phyloP scores from a whole-genome alignment of 2,797 vertebrate species.

The Hemitrygon akajei region DNA sequence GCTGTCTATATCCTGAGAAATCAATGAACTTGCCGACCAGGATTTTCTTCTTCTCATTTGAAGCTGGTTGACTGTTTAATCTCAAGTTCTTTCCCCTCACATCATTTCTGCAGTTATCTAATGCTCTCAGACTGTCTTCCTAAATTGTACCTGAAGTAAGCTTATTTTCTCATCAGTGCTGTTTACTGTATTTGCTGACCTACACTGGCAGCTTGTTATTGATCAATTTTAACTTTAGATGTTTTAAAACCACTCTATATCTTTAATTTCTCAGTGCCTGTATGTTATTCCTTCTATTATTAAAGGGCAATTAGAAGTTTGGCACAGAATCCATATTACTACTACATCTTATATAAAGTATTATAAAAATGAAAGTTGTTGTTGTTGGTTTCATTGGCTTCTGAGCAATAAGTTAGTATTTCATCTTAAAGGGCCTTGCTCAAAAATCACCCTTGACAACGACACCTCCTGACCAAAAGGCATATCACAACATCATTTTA shows the following conservation, averaged over 20 bases:
- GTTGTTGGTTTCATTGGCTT: neutral
- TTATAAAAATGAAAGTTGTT: neutral
- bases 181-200: neutral
- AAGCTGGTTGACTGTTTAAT: neutral
- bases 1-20: neutral
- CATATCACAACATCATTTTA: neutral
- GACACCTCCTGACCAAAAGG: neutral
- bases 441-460: neutral
- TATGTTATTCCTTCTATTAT: too few species aligned
- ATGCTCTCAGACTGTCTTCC: neutral
- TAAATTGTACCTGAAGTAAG: neutral
- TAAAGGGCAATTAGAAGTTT: too few species aligned
- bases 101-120: neutral
- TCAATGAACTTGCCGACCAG: neutral
- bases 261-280: neutral
- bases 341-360: too few species aligned
- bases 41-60: neutral
- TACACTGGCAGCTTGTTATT: neutral
- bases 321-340: too few species aligned
- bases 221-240: neutral
- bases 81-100: neutral
- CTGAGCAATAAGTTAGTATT: neutral
- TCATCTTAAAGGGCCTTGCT: neutral
- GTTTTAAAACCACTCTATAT: neutral
- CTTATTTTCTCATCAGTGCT: neutral